Evolutionary conservation across 2,113 vertebrate species (phyloP).

Genomic region (Micromys minutus): DNA sequence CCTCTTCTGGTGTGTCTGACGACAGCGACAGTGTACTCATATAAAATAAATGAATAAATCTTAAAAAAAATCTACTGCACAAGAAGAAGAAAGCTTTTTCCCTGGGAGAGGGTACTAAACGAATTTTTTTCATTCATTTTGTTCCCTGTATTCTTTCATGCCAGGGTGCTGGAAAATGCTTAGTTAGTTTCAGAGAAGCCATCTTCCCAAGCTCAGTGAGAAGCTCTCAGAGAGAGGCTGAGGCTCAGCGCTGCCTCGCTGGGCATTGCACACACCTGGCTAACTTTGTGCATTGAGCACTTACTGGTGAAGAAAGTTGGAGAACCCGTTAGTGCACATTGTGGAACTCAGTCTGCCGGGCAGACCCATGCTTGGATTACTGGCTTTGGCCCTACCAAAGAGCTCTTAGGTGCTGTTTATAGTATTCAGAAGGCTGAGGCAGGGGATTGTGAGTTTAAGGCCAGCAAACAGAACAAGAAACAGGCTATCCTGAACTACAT

Average conservation of each 20-base stretch:
- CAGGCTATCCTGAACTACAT: background rate
- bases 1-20: too few relatives aligned
- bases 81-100: background rate
- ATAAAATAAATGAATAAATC: too few relatives aligned
- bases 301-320: background rate
- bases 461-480: background rate
- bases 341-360: background rate
- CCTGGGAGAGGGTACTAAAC: background rate
- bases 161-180: background rate
- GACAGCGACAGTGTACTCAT: too few relatives aligned
- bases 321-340: background rate
- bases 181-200: background rate
- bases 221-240: background rate
- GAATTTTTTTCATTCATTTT: constrained; percentile 41
- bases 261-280: background rate
- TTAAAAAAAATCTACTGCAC: background rate
- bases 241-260: background rate
- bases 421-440: background rate
- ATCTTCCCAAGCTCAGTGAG: background rate
- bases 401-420: background rate
- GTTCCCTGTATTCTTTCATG: constrained; percentile 7
- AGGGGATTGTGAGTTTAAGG: background rate
- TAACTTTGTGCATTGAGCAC: background rate
- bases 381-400: background rate
- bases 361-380: too few relatives aligned